Evolutionary conservation across 53 echinoderm and acorn worm genomes (phyloP).

Genomic region (Hippasteria phrygiana): DNA sequence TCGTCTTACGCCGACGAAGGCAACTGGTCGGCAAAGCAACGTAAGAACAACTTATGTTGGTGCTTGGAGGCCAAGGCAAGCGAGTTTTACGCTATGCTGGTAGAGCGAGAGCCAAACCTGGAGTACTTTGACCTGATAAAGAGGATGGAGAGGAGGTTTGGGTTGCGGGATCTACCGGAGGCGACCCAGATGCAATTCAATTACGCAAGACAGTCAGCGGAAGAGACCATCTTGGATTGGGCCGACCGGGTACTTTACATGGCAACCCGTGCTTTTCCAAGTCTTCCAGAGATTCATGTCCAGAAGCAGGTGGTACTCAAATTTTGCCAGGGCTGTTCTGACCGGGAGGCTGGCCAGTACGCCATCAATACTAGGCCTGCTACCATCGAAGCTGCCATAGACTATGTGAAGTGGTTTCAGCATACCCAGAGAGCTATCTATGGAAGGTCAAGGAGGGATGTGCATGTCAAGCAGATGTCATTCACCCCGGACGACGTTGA

Average conservation of each 20-base stretch:
- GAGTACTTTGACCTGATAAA: slow-evolving; percentile 24
- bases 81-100: slow-evolving; percentile 43
- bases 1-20: not conserved
- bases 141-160: slow-evolving; percentile 41
- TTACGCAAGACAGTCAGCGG: slow-evolving; percentile 32
- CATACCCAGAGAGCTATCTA: slow-evolving; percentile 55
- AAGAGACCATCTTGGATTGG: slow-evolving; percentile 48
- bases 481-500: not conserved
- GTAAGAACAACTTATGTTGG: slow-evolving; percentile 45
- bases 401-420: slow-evolving; percentile 50
- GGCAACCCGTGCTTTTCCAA: slow-evolving; percentile 33
- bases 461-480: slow-evolving; percentile 23
- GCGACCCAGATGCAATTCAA: slow-evolving; percentile 46
- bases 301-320: slow-evolving; percentile 39
- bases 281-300: slow-evolving; percentile 18
- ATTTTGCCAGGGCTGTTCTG: slow-evolving; percentile 55
- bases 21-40: slow-evolving; percentile 10
- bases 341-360: slow-evolving; percentile 61
- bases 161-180: slow-evolving; percentile 56
- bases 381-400: slow-evolving; percentile 32
- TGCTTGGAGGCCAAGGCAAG: slow-evolving; percentile 47
- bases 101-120: slow-evolving; percentile 31
- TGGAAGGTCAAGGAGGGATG: slow-evolving; percentile 30
- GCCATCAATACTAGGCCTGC: slow-evolving; percentile 40
- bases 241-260: slow-evolving; percentile 52